These are phyloP conservation scores for Amitus sp. DNA, from an alignment of 2,888 invertebrate genomes.

Conservation along the genomic window DNA sequence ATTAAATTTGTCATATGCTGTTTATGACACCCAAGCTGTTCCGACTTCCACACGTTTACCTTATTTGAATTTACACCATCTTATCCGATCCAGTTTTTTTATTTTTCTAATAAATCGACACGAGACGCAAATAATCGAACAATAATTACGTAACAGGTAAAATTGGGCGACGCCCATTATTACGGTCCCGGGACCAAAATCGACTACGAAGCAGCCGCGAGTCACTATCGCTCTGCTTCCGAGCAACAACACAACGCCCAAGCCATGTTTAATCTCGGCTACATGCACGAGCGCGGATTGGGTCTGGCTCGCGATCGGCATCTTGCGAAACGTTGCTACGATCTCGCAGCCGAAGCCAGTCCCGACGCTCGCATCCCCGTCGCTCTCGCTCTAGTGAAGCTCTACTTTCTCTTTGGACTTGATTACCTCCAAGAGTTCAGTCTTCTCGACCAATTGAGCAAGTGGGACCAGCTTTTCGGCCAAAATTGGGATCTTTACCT, in stretches of 20 bases:
- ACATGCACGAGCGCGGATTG: conserved; percentile 98
- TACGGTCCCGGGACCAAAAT: conserved; percentile 93
- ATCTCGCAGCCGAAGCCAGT: conserved; percentile 93
- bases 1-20: too few species aligned
- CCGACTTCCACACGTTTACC: too few species aligned
- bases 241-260: conserved; percentile 97
- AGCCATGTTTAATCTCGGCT: conserved; percentile 99
- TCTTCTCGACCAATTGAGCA: conserved; percentile 67
- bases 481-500: conserved; percentile 96
- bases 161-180: conserved; percentile 98
- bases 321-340: conserved; percentile 97
- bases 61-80: too few species aligned
- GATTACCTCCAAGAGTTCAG: conserved; percentile 80
- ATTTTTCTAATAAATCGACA: too few species aligned
- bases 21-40: too few species aligned
- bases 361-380: conserved; percentile 95
- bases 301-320: conserved; percentile 92
- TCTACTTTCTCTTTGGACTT: conserved; percentile 79
- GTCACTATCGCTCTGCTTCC: conserved; percentile 90
- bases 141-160: too few species aligned
- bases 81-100: too few species aligned
- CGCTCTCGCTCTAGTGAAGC: conserved; percentile 86
- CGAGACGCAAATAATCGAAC: too few species aligned
- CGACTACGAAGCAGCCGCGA: conserved; percentile 92
- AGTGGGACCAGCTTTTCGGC: conserved; percentile 77